These are phyloP conservation scores for Anthopleura sola DNA, from an alignment of 64 coral and sea anemone species.

Conservation along the genomic window DNA sequence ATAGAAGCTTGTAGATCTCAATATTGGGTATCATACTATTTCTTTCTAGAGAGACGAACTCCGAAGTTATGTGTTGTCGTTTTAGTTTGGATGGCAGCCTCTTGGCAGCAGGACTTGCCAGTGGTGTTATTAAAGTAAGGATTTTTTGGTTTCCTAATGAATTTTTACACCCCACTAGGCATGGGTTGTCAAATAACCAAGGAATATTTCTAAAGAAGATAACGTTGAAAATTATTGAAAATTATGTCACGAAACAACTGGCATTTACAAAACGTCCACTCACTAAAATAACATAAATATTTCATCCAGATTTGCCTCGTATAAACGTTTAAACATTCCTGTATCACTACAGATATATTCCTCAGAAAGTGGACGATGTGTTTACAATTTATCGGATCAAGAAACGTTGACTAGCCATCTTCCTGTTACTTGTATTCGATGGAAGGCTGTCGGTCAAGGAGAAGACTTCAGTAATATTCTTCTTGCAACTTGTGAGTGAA, in stretches of 20 bases:
- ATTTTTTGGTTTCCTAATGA: neutral
- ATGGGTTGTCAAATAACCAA: neutral
- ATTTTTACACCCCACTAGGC: no score
- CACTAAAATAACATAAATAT: neutral
- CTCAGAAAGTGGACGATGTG: conserved; percentile 69
- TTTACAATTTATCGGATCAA: conserved; percentile 88
- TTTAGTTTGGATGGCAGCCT: conserved; percentile 80
- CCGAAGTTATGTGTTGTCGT: conserved; percentile 97
- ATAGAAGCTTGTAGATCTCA: neutral
- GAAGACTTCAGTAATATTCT: conserved; percentile 80
- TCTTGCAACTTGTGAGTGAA: conserved; percentile 92
- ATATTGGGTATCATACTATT: neutral
- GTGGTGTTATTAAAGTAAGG: conserved; percentile 82
- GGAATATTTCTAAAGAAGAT: neutral
- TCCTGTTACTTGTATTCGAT: conserved; percentile 94
- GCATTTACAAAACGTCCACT: neutral
- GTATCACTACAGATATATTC: conserved; percentile 63
- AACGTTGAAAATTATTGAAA: neutral
- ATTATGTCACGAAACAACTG: neutral
- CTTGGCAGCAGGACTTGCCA: conserved; percentile 78
- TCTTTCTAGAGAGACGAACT: conserved; percentile 81
- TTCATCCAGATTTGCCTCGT: neutral
- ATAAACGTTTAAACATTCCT: neutral
- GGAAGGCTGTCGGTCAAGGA: conserved; percentile 53
- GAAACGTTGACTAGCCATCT: conserved; percentile 76